phyloP scores from a whole-genome alignment of 2,888 invertebrate genomes.

The Noctua janthina region DNA sequence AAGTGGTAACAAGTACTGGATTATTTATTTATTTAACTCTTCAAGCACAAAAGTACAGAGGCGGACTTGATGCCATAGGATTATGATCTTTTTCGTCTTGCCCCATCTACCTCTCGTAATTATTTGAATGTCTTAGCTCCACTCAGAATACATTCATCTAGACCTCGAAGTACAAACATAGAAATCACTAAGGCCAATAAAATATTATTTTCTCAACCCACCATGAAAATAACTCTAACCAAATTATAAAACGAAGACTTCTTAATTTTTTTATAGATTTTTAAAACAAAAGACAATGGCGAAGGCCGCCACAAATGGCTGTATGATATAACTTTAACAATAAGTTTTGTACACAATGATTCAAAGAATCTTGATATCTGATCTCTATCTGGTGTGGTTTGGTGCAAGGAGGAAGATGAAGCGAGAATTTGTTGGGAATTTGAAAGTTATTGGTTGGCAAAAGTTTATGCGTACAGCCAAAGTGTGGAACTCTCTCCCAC shows the following conservation, averaged over 20 bases:
- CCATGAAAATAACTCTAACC: constrained; percentile 48
- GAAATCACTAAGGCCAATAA: background rate
- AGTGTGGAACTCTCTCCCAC: too few relatives aligned
- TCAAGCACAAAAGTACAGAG: too few relatives aligned
- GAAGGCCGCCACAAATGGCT: constrained; percentile 75
- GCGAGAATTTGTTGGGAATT: constrained; percentile 9
- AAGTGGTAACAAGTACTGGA: too few relatives aligned
- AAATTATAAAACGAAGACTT: constrained; percentile 42
- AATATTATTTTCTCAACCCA: constrained; percentile 19
- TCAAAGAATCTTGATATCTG: constrained; percentile 84
- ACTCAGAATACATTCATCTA: background rate
- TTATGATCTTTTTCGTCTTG: too few relatives aligned
- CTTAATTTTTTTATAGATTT: constrained; percentile 50
- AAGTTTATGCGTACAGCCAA: too few relatives aligned
- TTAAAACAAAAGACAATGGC: constrained; percentile 82
- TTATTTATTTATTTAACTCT: too few relatives aligned
- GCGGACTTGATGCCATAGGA: too few relatives aligned
- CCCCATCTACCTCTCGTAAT: too few relatives aligned
- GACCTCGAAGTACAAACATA: too few relatives aligned
- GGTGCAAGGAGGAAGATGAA: constrained; percentile 66
- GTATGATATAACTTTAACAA: constrained; percentile 86
- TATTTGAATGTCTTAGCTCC: too few relatives aligned
- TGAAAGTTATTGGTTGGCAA: background rate
- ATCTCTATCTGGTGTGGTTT: constrained; percentile 77
- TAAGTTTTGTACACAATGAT: constrained; percentile 87